These are phyloP conservation scores for Polietes domitor DNA, from an alignment of 2,888 invertebrate species.

Conservation along the genomic window DNA sequence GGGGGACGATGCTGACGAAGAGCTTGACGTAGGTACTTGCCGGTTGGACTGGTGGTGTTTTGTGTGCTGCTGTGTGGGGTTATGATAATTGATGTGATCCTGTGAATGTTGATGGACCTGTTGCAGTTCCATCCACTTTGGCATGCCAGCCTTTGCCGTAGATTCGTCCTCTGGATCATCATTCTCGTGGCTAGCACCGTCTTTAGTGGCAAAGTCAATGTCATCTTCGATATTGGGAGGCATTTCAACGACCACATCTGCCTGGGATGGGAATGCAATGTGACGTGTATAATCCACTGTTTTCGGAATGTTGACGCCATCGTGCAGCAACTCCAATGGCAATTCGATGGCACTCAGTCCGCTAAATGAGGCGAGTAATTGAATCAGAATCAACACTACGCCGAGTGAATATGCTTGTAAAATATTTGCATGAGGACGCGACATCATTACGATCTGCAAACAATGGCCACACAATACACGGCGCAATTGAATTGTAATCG, in stretches of 20 bases:
- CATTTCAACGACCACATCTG: constrained; percentile 69
- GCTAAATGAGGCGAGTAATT: constrained; percentile 47
- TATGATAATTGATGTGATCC: constrained; percentile 21
- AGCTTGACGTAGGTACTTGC: neutral
- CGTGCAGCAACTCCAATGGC: constrained; percentile 71
- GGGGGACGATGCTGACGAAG: constrained; percentile 25
- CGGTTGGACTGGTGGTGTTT: constrained; percentile 38
- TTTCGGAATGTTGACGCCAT: constrained; percentile 64
- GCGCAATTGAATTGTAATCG: neutral
- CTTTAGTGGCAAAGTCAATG: constrained; percentile 43
- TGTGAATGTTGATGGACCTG: constrained; percentile 62
- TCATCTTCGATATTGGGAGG: constrained; percentile 70
- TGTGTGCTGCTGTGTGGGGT: constrained; percentile 6
- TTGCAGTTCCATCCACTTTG: constrained; percentile 68
- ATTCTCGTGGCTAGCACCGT: constrained; percentile 33
- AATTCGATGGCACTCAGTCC: constrained; percentile 71
- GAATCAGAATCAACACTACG: constrained; percentile 41
- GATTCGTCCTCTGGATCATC: constrained; percentile 51
- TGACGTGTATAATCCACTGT: constrained; percentile 70
- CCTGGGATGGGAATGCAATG: constrained; percentile 68
- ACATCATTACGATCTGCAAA: constrained; percentile 35
- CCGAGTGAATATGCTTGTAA: neutral
- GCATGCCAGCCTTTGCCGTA: constrained; percentile 34
- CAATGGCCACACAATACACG: constrained; percentile 7
- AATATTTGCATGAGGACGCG: constrained; percentile 30